Conservation (phyloP, 2,888 invertebrate genomes). For the Selenia dentaria region DNA sequence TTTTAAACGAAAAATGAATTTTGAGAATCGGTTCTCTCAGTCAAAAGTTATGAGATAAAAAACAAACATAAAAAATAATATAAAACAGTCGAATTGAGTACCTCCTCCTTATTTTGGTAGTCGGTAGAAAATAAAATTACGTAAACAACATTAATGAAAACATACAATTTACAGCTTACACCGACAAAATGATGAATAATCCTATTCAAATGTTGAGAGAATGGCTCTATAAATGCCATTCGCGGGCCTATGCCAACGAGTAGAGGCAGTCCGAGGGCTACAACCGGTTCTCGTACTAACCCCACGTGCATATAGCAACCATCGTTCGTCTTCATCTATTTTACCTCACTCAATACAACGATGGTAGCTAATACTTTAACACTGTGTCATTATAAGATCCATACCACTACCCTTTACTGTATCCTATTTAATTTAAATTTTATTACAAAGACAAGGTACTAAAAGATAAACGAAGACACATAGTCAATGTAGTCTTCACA, state of each 20-base stretch:
- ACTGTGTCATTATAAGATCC: conserved; percentile 9
- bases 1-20: no score
- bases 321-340: conserved; percentile 78
- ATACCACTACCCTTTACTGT: neutral
- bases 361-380: conserved; percentile 36
- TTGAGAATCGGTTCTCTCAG: no score
- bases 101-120: no score
- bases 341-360: conserved; percentile 46
- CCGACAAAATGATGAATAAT: conserved; percentile 17
- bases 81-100: no score
- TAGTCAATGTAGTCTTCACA: neutral
- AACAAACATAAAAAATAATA: no score
- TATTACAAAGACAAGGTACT: conserved; percentile 2
- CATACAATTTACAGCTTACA: conserved; percentile 10
- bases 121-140: no score
- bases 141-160: no score
- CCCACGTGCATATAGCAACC: conserved; percentile 67
- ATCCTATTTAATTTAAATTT: neutral
- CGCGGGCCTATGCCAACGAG: conserved; percentile 44
- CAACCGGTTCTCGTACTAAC: conserved; percentile 67
- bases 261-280: conserved; percentile 34
- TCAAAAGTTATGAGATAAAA: no score
- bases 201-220: conserved; percentile 17
- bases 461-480: neutral
- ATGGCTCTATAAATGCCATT: conserved; percentile 49